phyloP scores from a whole-genome alignment of 2,888 invertebrate species.

The Tuta absoluta region DNA sequence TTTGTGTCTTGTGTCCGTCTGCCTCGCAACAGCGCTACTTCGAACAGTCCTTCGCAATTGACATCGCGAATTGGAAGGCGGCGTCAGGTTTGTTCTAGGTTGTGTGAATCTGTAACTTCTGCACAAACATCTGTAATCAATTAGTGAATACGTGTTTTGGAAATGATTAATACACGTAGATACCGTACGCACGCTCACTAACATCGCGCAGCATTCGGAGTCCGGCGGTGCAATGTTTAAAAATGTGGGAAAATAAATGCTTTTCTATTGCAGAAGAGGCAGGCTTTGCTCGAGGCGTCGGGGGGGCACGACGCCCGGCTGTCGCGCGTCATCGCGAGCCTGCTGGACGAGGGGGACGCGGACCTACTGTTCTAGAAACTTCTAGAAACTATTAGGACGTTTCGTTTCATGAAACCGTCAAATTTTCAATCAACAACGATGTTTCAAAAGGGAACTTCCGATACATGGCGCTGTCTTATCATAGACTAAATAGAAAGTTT shows the following conservation, averaged over 20 bases:
- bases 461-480: too few species aligned
- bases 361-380: slow-evolving; percentile 90
- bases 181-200: slow-evolving; percentile 13
- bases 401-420: not conserved
- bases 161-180: slow-evolving; percentile 15
- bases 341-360: slow-evolving; percentile 94
- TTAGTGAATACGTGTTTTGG: not conserved
- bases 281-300: slow-evolving; percentile 48
- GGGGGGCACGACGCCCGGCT: slow-evolving; percentile 56
- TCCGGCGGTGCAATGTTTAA: not conserved
- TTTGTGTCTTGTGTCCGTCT: slow-evolving; percentile 22
- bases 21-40: not conserved
- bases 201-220: slow-evolving; percentile 4
- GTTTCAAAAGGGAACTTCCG: too few species aligned
- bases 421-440: too few species aligned
- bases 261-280: slow-evolving; percentile 56
- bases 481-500: too few species aligned
- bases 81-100: not conserved
- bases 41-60: not conserved
- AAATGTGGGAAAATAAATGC: slow-evolving; percentile 27
- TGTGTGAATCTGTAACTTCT: slow-evolving; percentile 5
- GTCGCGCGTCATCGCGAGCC: slow-evolving; percentile 80
- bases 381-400: not conserved
- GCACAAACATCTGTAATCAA: slow-evolving; percentile 7
- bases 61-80: not conserved